Evolutionary conservation across 2,888 invertebrate species (phyloP), one percentile per base, ranked within the genome.

Genomic region (Cremastobaeus sp.): DNA sequence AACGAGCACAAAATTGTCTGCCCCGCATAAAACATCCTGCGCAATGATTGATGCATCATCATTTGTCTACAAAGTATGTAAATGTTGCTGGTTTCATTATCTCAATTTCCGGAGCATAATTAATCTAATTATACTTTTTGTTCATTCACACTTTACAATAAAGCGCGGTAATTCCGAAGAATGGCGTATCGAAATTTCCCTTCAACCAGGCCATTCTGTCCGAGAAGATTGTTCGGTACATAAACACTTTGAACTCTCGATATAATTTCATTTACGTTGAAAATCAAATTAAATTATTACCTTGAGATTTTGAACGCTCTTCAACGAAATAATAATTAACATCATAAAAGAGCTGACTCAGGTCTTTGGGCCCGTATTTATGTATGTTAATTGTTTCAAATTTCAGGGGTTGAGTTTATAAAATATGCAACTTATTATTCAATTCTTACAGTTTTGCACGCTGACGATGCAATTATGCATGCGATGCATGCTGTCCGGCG

Each of bases 391-490:
- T 68, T 68, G 57, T 75, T 66, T 57, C 54, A 66, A 71, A 68
- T 57, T 75, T 71, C 41, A 60, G 55, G 59, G 65, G 59, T 55
- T 68, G 54, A 64, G 43, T 52, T 68, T 68, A 68, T 68, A 68
- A 64, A 62, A 66, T 66, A 55, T 57, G 54, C 57, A 59, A 52
- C 52, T 71, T 62, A 64, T 75, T 64, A 75, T 75, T 71, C 68
- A 71, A 71, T 64, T 64, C 59, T 64, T 64, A 71, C 52, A 54
- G 68, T 71, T 72, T 71, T 71, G 35, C 71, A 71, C 68, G 57
- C 73, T 71, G 71, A 57, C 68, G 68, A 47, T 59, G 68, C 68
- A 66, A 68, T 75, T 75, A 75, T 71, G 70, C 66, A 75, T 75
- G 71, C 74, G 62, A 62, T 45, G 41, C 66, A 57, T 66, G 74